These are phyloP conservation scores for Uropetala carovei DNA, from an alignment of 2,888 invertebrate genomes.

Conservation along the genomic window DNA sequence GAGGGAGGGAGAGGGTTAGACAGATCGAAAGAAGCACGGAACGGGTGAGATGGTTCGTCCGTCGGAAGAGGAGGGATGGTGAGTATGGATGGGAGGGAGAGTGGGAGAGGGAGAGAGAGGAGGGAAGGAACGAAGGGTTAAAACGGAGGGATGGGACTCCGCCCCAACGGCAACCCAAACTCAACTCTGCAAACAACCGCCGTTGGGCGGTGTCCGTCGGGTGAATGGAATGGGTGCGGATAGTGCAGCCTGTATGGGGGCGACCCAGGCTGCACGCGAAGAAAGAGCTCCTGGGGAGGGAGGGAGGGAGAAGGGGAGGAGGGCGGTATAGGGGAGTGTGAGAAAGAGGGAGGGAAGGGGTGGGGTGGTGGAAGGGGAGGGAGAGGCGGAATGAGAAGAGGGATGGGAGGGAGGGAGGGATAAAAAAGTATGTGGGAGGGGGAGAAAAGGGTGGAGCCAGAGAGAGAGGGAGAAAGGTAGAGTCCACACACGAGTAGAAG, in stretches of 20 bases:
- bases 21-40: constrained; percentile 11
- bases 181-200: background rate
- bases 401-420: background rate
- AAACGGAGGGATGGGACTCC: background rate
- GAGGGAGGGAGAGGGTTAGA: background rate
- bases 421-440: background rate
- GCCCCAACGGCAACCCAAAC: background rate
- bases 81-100: background rate
- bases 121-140: background rate
- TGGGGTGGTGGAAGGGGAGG: background rate
- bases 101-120: background rate
- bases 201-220: constrained; percentile 6
- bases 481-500: too few relatives aligned
- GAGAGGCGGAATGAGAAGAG: background rate
- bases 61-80: background rate
- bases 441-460: background rate
- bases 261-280: background rate
- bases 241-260: background rate
- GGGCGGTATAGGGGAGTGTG: background rate
- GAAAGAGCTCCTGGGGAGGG: background rate
- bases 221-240: background rate
- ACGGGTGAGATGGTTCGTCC: background rate
- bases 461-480: background rate
- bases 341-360: background rate
- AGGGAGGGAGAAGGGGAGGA: background rate